Conservation (phyloP, 2,888 invertebrate species). For the Mythimna ferrago region DNA sequence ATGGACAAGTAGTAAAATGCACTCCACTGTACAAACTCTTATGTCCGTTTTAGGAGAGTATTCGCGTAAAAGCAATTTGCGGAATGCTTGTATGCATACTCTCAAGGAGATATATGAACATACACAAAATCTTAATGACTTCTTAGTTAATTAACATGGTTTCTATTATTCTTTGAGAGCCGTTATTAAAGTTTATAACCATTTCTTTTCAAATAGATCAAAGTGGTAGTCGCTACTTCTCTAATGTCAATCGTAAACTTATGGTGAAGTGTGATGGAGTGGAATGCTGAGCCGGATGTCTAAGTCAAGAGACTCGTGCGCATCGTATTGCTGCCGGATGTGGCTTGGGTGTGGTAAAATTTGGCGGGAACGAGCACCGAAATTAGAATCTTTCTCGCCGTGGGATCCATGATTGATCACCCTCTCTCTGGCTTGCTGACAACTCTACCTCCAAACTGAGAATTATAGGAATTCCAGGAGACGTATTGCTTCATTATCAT, state of each 20-base stretch:
- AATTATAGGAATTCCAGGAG: slow-evolving; percentile 67
- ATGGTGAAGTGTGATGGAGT: slow-evolving; percentile 72
- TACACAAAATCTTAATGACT: neutral
- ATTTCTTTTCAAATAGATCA: slow-evolving; percentile 73
- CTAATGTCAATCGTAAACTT: slow-evolving; percentile 77
- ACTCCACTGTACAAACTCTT: slow-evolving; percentile 44
- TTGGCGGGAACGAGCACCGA: slow-evolving; percentile 76
- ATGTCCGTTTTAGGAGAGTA: slow-evolving; percentile 38
- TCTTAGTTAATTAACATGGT: slow-evolving; percentile 32
- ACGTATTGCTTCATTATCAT: slow-evolving; percentile 68
- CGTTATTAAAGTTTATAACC: slow-evolving; percentile 51
- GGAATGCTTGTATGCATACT: slow-evolving; percentile 16
- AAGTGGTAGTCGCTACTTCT: slow-evolving; percentile 69
- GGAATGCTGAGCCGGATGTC: slow-evolving; percentile 79
- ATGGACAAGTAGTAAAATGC: slow-evolving; percentile 76
- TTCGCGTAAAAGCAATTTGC: slow-evolving; percentile 19
- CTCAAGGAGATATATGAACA: slow-evolving; percentile 22
- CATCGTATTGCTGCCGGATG: slow-evolving; percentile 78
- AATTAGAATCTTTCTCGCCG: slow-evolving; percentile 78
- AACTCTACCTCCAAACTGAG: slow-evolving; percentile 60
- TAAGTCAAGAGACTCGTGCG: slow-evolving; percentile 74
- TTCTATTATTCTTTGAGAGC: slow-evolving; percentile 32
- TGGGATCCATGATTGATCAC: slow-evolving; percentile 77
- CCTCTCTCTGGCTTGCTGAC: slow-evolving; percentile 67
- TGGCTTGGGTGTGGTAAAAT: slow-evolving; percentile 71